These are phyloP conservation scores for Parus major DNA, from an alignment of 2,113 vertebrate genomes.

Conservation along the genomic window DNA sequence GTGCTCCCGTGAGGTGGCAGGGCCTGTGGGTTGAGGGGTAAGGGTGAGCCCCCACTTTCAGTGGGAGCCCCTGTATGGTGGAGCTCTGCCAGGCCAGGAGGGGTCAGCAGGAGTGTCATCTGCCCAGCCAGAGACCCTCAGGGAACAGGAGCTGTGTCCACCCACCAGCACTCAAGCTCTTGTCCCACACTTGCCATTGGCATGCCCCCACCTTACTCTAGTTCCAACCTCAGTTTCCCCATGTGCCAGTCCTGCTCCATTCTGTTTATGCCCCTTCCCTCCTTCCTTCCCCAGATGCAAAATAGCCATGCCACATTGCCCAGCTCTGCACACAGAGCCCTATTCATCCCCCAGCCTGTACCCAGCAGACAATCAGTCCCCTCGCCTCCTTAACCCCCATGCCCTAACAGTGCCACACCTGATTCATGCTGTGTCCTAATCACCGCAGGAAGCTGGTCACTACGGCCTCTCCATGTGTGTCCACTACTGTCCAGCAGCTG, in stretches of 20 bases:
- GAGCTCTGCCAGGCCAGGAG: neutral
- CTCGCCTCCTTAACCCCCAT: fast-evolving
- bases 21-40: neutral
- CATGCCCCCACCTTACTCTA: no score
- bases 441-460: neutral
- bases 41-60: neutral
- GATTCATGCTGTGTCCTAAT: neutral
- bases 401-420: neutral
- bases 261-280: neutral
- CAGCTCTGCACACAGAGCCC: neutral
- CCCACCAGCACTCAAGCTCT: no score
- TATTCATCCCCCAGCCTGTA: neutral
- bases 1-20: no score
- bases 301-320: neutral
- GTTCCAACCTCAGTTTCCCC: neutral
- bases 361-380: no score
- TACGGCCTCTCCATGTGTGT: neutral
- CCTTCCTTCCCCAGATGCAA: no score
- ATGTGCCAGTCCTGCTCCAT: neutral
- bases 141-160: no score
- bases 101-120: neutral
- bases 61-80: neutral
- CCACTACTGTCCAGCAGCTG: neutral
- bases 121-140: neutral
- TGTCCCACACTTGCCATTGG: no score